Conservation (phyloP, 2,888 invertebrate genomes). For the Drosophila trichaetosa region DNA sequence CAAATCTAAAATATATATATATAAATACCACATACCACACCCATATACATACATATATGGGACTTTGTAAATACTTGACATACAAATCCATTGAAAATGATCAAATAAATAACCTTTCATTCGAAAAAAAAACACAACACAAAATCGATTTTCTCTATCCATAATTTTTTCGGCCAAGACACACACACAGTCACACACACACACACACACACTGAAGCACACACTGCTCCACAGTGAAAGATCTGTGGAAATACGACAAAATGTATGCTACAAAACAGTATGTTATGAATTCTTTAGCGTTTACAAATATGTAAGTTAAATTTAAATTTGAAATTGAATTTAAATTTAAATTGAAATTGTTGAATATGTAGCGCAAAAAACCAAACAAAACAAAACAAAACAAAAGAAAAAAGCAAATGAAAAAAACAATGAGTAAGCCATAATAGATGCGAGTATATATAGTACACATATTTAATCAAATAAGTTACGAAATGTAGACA, state of each 20-base stretch:
- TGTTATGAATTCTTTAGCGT: conserved; percentile 71
- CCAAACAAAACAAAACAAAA: conserved; percentile 14
- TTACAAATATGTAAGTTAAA: conserved; percentile 69
- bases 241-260: conserved; percentile 33
- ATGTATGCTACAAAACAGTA: conserved; percentile 38
- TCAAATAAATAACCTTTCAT: conserved; percentile 71
- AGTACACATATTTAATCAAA: conserved; percentile 54
- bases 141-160: conserved; percentile 55
- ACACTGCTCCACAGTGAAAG: conserved; percentile 25
- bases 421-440: conserved; percentile 29
- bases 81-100: conserved; percentile 55
- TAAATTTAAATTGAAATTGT: conserved; percentile 68
- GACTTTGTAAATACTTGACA: conserved; percentile 78
- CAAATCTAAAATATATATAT: conserved; percentile 42
- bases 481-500: conserved; percentile 65
- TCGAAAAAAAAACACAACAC: conserved; percentile 54
- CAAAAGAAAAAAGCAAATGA: neutral
- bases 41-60: conserved; percentile 55
- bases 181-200: conserved; percentile 20
- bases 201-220: conserved; percentile 17
- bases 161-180: conserved; percentile 40
- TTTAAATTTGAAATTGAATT: conserved; percentile 54
- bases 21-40: conserved; percentile 29
- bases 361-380: conserved; percentile 70
- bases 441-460: conserved; percentile 37